These are phyloP conservation scores for Branchellion lobata DNA, from an alignment of 2,888 invertebrate genomes.

Conservation along the genomic window DNA sequence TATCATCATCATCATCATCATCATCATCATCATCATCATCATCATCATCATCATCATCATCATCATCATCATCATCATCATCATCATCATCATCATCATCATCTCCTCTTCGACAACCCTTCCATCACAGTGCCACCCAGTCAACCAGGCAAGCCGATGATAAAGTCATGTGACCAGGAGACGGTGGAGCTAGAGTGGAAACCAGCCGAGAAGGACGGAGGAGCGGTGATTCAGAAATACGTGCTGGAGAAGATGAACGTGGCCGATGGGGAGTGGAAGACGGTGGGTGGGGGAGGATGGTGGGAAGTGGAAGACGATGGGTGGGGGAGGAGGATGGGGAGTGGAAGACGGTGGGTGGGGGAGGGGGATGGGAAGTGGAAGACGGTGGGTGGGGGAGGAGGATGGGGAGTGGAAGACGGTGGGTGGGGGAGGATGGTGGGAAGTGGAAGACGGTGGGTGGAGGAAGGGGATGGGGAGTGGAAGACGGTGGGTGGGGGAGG, in stretches of 20 bases:
- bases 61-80: constrained; percentile 23
- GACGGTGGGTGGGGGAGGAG: no score
- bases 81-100: constrained; percentile 13
- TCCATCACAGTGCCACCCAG: constrained; percentile 46
- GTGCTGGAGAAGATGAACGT: constrained; percentile 70
- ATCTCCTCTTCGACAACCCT: no score
- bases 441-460: no score
- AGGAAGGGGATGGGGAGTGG: no score
- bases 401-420: no score
- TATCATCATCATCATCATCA: background rate
- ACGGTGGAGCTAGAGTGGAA: constrained; percentile 91
- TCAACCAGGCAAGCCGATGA: constrained; percentile 81
- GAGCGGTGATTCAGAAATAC: constrained; percentile 82
- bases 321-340: background rate
- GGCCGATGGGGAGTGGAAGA: constrained; percentile 36
- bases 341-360: background rate
- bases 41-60: constrained; percentile 19
- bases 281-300: constrained; percentile 32
- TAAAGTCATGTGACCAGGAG: constrained; percentile 88
- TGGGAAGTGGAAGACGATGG: background rate
- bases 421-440: no score
- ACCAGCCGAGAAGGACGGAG: constrained; percentile 79
- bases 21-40: constrained; percentile 13
- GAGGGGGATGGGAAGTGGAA: no score
- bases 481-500: no score